A percentile compares a stretch with the other conserved stretches of the same genome.
Conservation (phyloP, 1,140 invertebrate species). For the Hylyphantes graminicola region DNA sequence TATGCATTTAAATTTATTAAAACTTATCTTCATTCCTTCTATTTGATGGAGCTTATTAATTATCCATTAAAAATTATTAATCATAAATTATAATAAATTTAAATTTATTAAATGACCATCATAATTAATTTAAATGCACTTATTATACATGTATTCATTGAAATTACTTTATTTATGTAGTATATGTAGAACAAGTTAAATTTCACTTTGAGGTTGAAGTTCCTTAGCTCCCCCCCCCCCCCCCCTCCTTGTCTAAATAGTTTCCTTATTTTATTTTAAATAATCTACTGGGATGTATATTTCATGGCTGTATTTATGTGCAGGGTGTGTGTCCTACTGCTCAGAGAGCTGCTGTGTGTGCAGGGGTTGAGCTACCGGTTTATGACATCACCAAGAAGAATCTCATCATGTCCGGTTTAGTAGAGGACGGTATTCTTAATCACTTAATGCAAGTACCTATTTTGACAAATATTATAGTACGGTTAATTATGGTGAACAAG, state of each 20-base stretch:
- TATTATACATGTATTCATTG: no score
- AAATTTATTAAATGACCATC: no score
- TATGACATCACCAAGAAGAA: slow-evolving; percentile 91
- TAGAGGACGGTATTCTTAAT: slow-evolving; percentile 85
- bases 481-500: not conserved
- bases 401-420: slow-evolving; percentile 73
- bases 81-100: no score
- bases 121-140: no score
- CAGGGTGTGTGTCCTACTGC: slow-evolving; percentile 91
- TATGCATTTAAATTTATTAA: no score
- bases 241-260: not conserved
- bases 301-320: not conserved
- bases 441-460: slow-evolving; percentile 80
- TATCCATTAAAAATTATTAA: no score
- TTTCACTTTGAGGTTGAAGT: not conserved
- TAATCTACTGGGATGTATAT: not conserved
- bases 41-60: no score
- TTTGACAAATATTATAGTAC: slow-evolving; percentile 1
- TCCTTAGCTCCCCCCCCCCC: not conserved
- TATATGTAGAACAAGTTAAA: no score
- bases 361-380: slow-evolving; percentile 91
- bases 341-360: slow-evolving; percentile 90
- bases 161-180: no score
- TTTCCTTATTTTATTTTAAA: not conserved
- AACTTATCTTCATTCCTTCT: no score